Evolutionary conservation across 2,797 vertebrate species (phyloP), one percentile per base, ranked within the genome.

Genomic region (Poecilia picta): DNA sequence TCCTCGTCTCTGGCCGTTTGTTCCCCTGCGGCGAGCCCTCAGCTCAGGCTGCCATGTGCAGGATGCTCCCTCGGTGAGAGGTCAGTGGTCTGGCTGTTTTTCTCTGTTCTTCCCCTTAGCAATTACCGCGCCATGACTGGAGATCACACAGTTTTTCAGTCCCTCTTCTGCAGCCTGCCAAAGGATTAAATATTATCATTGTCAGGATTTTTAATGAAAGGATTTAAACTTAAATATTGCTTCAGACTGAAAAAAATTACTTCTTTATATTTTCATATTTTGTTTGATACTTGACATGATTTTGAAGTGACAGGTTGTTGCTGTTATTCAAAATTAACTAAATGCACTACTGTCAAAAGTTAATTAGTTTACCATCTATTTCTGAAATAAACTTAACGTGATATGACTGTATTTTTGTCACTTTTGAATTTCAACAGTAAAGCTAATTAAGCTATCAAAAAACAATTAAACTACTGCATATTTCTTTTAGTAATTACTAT

Each of bases 1-100:
- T 78, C 78, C 71, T 51, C 12, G n/a, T 76, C 74, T 83, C 78
- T 76, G 68, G 55, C 77, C 79, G 59, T 45, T 49, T 66, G 28
- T 77, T 7, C 74, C 82, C 82, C 82, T 31, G 78, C 71, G 62
- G 82, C 51, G 62, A 83, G 62, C 78, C 78, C 78, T 79, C 77
- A 57, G 47, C 71, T 85, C 59, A 76, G 81, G 81, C 86, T 23
- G n/a, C 74, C 51, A 1, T 74, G 84, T 87, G 79, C 89, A 88
- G 86, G 87, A 92, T 78, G 89, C 83, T 86, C 88, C 83, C 87
- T 81, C 55, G 36, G 81, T 79, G 82, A 90, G 90, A 89, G 93
- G 89, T 92, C 90, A 90, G 77, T 72, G 83, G 77, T 90, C 87
- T 64, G 83, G 51, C 81, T 93, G 84, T 85, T 87, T 89, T 86